Evolutionary conservation across 2,113 vertebrate species (phyloP).

Genomic region (Petromus typicus): DNA sequence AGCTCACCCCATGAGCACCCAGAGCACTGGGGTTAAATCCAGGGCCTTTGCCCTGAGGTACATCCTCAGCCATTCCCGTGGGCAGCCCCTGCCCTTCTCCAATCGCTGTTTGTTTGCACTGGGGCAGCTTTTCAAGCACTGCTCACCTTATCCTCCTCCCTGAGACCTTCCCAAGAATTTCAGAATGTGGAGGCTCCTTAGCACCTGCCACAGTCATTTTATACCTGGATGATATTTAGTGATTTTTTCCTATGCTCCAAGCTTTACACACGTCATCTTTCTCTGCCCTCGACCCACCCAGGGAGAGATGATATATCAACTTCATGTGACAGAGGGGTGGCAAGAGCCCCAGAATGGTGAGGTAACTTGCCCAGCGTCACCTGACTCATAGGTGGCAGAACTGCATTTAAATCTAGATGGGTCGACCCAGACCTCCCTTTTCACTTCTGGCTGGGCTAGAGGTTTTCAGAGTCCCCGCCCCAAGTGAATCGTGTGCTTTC

Average conservation of each 20-base stretch:
- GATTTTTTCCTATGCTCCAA: background rate
- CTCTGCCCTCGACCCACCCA: background rate
- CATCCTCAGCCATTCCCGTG: no score
- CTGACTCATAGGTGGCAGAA: background rate
- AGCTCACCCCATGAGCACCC: no score
- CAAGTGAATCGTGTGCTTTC: background rate
- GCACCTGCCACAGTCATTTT: background rate
- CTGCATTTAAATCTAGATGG: background rate
- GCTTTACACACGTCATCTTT: background rate
- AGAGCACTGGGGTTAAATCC: no score
- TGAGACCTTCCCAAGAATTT: background rate
- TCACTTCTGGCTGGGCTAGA: background rate
- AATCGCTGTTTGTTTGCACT: background rate
- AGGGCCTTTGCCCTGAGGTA: no score
- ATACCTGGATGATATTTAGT: background rate
- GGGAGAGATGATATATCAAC: background rate
- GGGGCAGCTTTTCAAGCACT: background rate
- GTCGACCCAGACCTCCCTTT: background rate
- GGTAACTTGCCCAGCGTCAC: background rate
- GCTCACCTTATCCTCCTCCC: background rate
- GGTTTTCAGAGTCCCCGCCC: background rate
- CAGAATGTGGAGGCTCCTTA: background rate
- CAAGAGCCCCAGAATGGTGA: background rate
- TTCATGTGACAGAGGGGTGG: background rate
- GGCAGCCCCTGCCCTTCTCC: background rate